Conservation (phyloP, 2,113 vertebrate genomes). For the Blennius ocellaris region DNA sequence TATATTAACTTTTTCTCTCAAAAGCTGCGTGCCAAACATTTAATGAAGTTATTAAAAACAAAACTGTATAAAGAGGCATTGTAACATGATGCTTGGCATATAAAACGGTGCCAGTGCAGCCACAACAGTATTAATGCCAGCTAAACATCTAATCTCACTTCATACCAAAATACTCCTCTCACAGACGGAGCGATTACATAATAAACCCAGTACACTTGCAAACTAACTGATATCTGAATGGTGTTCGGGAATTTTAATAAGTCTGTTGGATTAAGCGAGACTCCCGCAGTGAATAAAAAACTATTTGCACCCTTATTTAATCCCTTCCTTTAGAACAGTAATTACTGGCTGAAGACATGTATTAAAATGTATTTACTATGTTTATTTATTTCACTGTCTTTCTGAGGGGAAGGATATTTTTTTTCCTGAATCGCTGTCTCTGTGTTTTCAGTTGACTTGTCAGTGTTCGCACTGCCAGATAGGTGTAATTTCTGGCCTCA, state of each 20-base stretch:
- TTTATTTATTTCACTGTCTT: no score
- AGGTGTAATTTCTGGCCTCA: conserved; percentile 44
- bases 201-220: conserved; percentile 18
- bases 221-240: conserved; percentile 16
- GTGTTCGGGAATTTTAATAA: background rate
- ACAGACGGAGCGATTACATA: conserved; percentile 60
- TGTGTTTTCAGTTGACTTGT: conserved; percentile 26
- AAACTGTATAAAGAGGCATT: background rate
- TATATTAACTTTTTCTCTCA: background rate
- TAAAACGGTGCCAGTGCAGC: conserved; percentile 39
- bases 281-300: background rate
- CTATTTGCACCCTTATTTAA: conserved; percentile 6
- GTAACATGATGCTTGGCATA: conserved; percentile 16
- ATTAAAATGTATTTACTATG: background rate
- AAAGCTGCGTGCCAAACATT: background rate
- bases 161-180: conserved; percentile 26
- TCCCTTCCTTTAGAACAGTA: background rate
- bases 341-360: background rate
- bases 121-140: conserved; percentile 43
- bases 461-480: conserved; percentile 34
- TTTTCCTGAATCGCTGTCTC: background rate
- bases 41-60: background rate
- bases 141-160: conserved; percentile 52
- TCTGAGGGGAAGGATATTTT: background rate
- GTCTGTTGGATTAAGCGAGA: conserved; percentile 5